A percentile compares a stretch with the other conserved stretches of the same genome.
Conservation (phyloP, 2,797 vertebrate genomes). For the Tolypeutes matacus region DNA sequence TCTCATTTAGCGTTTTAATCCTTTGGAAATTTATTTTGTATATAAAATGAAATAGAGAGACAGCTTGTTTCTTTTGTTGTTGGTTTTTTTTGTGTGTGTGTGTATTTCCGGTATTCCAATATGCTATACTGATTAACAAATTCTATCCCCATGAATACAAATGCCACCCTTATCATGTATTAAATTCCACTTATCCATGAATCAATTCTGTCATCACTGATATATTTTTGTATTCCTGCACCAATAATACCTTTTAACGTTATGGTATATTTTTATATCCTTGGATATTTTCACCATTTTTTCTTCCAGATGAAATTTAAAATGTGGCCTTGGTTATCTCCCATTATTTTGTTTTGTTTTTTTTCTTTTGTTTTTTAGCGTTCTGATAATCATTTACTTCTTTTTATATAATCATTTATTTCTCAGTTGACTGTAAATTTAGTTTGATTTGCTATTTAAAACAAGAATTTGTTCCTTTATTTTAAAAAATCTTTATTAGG, state of each 20-base stretch:
- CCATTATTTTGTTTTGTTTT: neutral
- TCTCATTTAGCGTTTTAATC: no score
- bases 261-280: neutral
- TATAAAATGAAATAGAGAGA: no score
- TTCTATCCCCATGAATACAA: neutral
- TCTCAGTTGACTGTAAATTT: neutral
- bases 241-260: neutral
- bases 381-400: neutral
- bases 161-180: neutral
- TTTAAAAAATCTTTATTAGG: no score
- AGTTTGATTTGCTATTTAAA: no score
- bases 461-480: no score
- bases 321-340: no score
- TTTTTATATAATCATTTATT: neutral
- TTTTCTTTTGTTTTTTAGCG: neutral
- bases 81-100: no score
- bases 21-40: no score
- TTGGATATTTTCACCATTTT: neutral
- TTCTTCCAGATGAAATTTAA: neutral
- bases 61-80: no score
- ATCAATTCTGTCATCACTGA: neutral
- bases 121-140: no score
- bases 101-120: no score
- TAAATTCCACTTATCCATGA: neutral
- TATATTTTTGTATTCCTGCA: neutral